Percentiles rank a stretch among this genome's conserved stretches.
Evolutionary conservation across 2,888 invertebrate species (phyloP).

Genomic region (Aporophyla nigra): DNA sequence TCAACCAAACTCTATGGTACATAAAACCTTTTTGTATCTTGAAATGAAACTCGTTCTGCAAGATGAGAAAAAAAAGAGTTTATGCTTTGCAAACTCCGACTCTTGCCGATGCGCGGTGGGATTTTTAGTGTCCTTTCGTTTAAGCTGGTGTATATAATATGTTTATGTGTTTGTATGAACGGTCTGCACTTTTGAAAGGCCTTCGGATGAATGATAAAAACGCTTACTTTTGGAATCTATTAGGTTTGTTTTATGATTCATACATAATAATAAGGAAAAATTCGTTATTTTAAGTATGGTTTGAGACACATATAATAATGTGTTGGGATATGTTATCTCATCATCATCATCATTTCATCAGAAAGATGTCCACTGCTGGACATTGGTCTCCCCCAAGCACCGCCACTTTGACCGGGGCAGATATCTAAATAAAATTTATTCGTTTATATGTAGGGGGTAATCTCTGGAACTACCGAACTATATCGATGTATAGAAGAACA

Average conservation of each 20-base stretch:
- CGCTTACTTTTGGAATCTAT: conserved; percentile 7
- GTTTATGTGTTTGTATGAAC: not conserved
- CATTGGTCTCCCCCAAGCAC: too few relatives aligned
- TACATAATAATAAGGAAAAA: not conserved
- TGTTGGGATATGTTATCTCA: too few relatives aligned
- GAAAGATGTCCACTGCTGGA: too few relatives aligned
- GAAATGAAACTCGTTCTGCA: conserved; percentile 62
- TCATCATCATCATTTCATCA: too few relatives aligned
- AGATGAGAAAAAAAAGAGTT: conserved; percentile 61
- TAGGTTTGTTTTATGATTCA: conserved; percentile 6
- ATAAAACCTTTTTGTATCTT: not conserved
- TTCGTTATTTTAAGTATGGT: not conserved
- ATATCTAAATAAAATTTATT: too few relatives aligned
- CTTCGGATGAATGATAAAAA: not conserved
- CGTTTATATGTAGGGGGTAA: too few relatives aligned
- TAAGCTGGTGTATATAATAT: conserved; percentile 7
- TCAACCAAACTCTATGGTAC: not conserved
- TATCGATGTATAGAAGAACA: too few relatives aligned
- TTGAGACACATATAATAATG: too few relatives aligned
- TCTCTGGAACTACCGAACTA: too few relatives aligned
- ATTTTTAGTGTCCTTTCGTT: conserved; percentile 56
- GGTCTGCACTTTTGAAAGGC: conserved; percentile 6
- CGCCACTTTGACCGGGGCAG: too few relatives aligned
- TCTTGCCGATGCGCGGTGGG: conserved; percentile 18
- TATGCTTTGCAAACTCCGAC: conserved; percentile 62